Conservation (phyloP, 2,797 vertebrate species). For the Tragelaphus eurycerus region DNA sequence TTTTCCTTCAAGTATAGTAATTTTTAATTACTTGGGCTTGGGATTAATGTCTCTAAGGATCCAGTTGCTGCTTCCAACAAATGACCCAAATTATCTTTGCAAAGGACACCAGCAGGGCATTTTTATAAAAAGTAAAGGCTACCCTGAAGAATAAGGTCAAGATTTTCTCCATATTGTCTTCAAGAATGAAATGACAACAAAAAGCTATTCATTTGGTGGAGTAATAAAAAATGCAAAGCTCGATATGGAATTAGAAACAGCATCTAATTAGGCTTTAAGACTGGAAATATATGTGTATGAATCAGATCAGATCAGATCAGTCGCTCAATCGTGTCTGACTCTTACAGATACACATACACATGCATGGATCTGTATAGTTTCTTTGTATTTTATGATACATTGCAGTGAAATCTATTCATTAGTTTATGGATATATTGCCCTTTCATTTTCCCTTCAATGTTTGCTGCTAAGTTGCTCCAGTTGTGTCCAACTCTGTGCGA, state of each 20-base stretch:
- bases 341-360: too few relatives aligned
- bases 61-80: slow-evolving; percentile 92
- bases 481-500: too few relatives aligned
- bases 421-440: too few relatives aligned
- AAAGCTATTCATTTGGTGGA: slow-evolving; percentile 92
- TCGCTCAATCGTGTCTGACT: too few relatives aligned
- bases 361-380: too few relatives aligned
- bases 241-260: slow-evolving; percentile 86
- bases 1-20: slow-evolving; percentile 95
- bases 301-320: too few relatives aligned
- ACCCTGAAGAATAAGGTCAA: slow-evolving; percentile 91
- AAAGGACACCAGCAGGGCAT: slow-evolving; percentile 87
- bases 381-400: too few relatives aligned
- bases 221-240: slow-evolving; percentile 93
- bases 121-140: slow-evolving; percentile 89
- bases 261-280: slow-evolving; percentile 84
- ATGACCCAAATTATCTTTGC: slow-evolving; percentile 91
- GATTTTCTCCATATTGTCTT: slow-evolving; percentile 93
- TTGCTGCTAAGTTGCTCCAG: neutral
- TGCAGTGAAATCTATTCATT: too few relatives aligned
- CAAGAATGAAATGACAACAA: slow-evolving; percentile 89
- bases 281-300: slow-evolving; percentile 66
- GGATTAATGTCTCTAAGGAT: slow-evolving; percentile 95
- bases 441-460: too few relatives aligned
- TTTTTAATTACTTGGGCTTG: slow-evolving; percentile 90